Evolutionary conservation across 92 coral and sea anemone species (phyloP).

Genomic region (Porites cylindrica): DNA sequence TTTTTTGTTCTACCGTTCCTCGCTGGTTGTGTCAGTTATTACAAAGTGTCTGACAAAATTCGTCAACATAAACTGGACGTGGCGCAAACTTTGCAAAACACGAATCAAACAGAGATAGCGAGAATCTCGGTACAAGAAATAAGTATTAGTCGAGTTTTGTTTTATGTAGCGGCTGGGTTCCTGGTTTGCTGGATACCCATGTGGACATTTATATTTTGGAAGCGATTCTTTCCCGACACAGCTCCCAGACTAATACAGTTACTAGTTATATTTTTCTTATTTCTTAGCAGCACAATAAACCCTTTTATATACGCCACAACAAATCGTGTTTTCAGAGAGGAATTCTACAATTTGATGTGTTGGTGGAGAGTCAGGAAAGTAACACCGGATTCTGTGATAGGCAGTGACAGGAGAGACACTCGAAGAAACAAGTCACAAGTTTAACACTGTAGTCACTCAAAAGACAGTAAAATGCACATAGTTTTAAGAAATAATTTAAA

Average conservation of each 20-base stretch:
- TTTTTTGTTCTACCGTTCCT: slow-evolving; percentile 31
- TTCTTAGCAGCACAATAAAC: slow-evolving; percentile 40
- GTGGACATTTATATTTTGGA: slow-evolving; percentile 27
- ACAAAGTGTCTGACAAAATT: slow-evolving; percentile 11
- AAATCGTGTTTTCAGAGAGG: slow-evolving; percentile 17
- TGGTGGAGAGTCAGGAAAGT: slow-evolving; percentile 16
- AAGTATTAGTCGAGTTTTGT: slow-evolving; percentile 9
- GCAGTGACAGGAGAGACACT: not conserved
- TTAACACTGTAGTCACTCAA: not conserved
- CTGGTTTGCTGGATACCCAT: slow-evolving; percentile 36
- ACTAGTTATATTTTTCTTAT: not conserved
- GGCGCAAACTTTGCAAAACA: not conserved
- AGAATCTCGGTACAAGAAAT: slow-evolving; percentile 25
- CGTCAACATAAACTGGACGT: not conserved
- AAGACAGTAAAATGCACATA: too few relatives aligned
- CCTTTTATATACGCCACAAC: slow-evolving; percentile 33
- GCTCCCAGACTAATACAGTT: not conserved
- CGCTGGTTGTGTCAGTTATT: slow-evolving; percentile 36
- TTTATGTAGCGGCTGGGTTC: slow-evolving; percentile 13
- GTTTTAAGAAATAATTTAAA: too few relatives aligned
- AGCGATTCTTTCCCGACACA: slow-evolving; percentile 13
- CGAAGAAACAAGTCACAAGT: not conserved
- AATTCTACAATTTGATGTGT: slow-evolving; percentile 18
- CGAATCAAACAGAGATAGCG: not conserved
- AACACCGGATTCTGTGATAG: not conserved